Conservation (phyloP, 30 jellyfish, hydroid and myxozoan genomes). For the Cassiopea andromeda region DNA sequence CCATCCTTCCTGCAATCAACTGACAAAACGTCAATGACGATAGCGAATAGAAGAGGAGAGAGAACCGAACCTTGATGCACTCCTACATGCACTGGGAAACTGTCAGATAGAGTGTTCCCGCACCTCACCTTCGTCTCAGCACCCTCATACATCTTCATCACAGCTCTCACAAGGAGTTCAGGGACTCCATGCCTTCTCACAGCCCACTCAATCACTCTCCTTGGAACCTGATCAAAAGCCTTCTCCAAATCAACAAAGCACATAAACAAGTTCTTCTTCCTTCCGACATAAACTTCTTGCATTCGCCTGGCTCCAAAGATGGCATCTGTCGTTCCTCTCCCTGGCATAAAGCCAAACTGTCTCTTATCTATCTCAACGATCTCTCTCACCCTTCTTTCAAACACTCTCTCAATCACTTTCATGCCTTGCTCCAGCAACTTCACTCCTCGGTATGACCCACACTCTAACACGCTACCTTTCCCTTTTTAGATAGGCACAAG, state of each 20-base stretch:
- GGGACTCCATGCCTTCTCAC: constrained; percentile 10
- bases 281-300: constrained; percentile 2
- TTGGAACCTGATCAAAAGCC: constrained; percentile 30
- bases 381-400: constrained; percentile 8
- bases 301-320: background rate
- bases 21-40: constrained; percentile 12
- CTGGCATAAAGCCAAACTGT: constrained; percentile 43
- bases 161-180: constrained; percentile 10
- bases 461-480: constrained; percentile 9
- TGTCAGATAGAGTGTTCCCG: constrained; percentile 15
- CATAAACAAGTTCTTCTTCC: constrained; percentile 2
- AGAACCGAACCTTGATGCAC: constrained; percentile 46
- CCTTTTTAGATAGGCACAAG: constrained; percentile 11
- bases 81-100: constrained; percentile 28
- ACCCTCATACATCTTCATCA: constrained; percentile 18
- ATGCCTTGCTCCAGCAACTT: constrained; percentile 30
- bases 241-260: constrained; percentile 31
- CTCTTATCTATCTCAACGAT: background rate
- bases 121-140: constrained; percentile 18
- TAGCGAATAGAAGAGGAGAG: constrained; percentile 18
- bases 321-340: constrained; percentile 26
- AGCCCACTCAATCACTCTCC: constrained; percentile 16
- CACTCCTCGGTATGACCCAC: constrained; percentile 1
- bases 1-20: constrained; percentile 1
- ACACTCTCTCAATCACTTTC: constrained; percentile 20